Evolutionary conservation across 2,797 vertebrate genomes (phyloP).

Genomic region (Cacajao melanocephalus): DNA sequence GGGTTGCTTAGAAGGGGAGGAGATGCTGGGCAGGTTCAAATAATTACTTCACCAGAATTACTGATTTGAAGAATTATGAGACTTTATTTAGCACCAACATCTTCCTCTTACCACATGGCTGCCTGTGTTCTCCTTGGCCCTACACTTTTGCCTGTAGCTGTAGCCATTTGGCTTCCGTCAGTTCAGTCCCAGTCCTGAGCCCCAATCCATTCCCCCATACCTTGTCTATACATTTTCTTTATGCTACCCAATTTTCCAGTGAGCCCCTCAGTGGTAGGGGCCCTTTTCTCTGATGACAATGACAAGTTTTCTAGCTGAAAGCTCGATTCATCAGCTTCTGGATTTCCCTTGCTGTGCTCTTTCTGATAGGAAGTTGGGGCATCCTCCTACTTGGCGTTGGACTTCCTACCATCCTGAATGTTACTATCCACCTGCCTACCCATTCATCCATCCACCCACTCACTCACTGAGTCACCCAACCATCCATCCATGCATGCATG

Average conservation of each 20-base stretch:
- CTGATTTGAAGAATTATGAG: background rate
- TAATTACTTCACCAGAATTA: too few species aligned
- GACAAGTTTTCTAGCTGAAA: background rate
- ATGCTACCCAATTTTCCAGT: background rate
- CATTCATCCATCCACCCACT: background rate
- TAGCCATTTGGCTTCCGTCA: background rate
- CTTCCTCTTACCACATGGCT: background rate
- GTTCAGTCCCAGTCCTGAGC: background rate
- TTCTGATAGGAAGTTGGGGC: background rate
- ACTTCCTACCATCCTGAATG: background rate
- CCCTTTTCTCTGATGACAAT: background rate
- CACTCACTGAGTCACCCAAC: background rate
- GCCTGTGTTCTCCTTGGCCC: background rate
- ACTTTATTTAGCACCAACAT: too few species aligned
- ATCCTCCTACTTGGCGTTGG: background rate
- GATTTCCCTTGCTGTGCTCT: background rate
- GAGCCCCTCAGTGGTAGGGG: too few species aligned
- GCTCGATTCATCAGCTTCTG: background rate
- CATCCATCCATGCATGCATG: background rate
- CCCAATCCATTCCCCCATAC: background rate
- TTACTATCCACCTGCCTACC: background rate
- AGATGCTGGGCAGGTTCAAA: background rate
- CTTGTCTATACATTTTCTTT: background rate
- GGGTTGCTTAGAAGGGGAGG: background rate
- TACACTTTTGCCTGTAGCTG: background rate